Conservation (phyloP, 2,113 vertebrate genomes). For the Damaliscus lunatus region DNA sequence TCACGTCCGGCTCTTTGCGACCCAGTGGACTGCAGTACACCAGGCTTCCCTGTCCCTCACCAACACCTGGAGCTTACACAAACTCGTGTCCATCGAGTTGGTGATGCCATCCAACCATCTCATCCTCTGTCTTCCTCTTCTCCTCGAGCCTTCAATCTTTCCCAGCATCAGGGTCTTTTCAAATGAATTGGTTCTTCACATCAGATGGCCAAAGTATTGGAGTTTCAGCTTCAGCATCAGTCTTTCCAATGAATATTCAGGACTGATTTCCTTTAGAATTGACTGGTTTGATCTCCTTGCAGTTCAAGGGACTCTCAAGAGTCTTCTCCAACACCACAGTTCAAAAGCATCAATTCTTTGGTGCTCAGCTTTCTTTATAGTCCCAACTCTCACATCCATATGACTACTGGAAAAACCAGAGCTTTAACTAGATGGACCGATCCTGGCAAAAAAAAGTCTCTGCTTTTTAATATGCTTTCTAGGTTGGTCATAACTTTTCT, state of each 20-base stretch:
- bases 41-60: not conserved
- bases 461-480: not conserved
- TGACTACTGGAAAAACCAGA: not conserved
- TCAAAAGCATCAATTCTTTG: not conserved
- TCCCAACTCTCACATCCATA: not conserved
- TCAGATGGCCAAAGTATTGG: not conserved
- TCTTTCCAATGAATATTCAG: not conserved
- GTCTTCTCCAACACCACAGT: not conserved
- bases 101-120: not conserved
- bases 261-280: not conserved
- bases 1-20: not conserved
- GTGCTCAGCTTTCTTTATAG: not conserved
- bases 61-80: not conserved
- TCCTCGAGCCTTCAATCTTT: not conserved
- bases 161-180: not conserved
- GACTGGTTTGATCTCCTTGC: not conserved
- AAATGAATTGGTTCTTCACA: not conserved
- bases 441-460: not conserved
- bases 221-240: not conserved
- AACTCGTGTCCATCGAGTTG: rapidly evolving
- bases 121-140: not conserved
- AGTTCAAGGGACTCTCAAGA: not conserved
- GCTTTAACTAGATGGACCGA: not conserved
- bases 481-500: not conserved
- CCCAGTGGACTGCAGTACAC: not conserved